Conservation (phyloP, 2,113 vertebrate species). For the Peucedramus taeniatus region DNA sequence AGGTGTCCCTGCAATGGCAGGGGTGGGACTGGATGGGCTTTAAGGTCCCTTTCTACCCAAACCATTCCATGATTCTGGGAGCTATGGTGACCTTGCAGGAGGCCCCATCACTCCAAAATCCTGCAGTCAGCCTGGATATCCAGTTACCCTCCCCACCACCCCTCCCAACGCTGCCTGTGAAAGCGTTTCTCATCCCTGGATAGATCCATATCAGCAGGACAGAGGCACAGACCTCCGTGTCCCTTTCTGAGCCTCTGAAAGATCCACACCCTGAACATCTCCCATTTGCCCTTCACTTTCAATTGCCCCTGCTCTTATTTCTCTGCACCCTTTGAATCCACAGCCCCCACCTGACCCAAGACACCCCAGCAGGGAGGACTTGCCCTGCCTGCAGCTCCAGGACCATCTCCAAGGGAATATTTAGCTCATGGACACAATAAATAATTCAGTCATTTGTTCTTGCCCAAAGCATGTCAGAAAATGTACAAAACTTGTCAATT, state of each 20-base stretch:
- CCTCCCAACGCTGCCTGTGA: background rate
- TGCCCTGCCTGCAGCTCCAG: accelerated
- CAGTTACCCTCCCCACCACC: background rate
- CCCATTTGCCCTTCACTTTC: background rate
- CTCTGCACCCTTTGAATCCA: accelerated
- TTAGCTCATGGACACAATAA: background rate
- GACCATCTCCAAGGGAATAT: background rate
- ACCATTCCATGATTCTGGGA: background rate
- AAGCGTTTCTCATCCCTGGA: background rate
- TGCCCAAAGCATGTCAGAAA: background rate
- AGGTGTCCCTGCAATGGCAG: background rate
- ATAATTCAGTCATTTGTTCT: background rate
- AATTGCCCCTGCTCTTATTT: background rate
- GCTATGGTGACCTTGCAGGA: background rate
- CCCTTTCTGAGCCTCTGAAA: background rate
- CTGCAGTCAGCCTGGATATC: background rate
- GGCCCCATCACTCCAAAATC: background rate
- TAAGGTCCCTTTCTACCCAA: background rate
- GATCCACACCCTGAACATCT: background rate
- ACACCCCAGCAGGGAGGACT: background rate
- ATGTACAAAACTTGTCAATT: background rate
- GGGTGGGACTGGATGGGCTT: accelerated
- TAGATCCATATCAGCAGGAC: background rate
- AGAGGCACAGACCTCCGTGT: background rate
- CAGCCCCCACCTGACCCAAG: background rate